Conservation (phyloP, 2,113 vertebrate genomes). For the Dascyllus trimaculatus region DNA sequence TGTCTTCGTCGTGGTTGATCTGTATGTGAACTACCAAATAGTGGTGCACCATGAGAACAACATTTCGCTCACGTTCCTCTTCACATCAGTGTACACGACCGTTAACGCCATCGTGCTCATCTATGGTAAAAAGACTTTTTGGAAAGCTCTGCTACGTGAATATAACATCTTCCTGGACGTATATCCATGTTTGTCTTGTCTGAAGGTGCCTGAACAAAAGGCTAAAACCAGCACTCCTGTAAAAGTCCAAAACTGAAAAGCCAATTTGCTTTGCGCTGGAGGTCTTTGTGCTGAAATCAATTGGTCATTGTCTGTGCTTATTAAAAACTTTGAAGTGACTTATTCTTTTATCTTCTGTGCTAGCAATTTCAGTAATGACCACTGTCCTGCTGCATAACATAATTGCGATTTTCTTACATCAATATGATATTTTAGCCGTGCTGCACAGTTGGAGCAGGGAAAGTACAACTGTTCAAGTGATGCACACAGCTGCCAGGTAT, state of each 20-base stretch:
- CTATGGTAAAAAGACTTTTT: constrained; percentile 82
- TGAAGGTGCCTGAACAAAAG: constrained; percentile 77
- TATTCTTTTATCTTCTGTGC: constrained; percentile 41
- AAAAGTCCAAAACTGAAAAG: constrained; percentile 56
- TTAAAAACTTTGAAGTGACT: constrained; percentile 34
- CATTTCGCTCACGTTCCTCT: constrained; percentile 68
- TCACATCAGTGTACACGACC: constrained; percentile 78
- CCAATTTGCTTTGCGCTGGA: constrained; percentile 9
- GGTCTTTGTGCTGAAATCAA: constrained; percentile 52
- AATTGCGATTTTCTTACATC: constrained; percentile 25
- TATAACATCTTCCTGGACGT: constrained; percentile 73
- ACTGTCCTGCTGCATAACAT: constrained; percentile 17
- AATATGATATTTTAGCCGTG: background rate
- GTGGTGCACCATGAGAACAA: constrained; percentile 58
- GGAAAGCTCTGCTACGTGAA: constrained; percentile 75
- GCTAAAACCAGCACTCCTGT: constrained; percentile 16
- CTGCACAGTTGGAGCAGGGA: background rate
- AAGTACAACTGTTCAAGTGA: background rate
- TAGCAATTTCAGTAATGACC: constrained; percentile 33
- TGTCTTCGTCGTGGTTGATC: constrained; percentile 76
- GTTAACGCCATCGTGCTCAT: constrained; percentile 75
- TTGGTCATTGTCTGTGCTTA: constrained; percentile 47
- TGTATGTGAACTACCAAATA: constrained; percentile 77
- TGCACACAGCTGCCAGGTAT: constrained; percentile 14
- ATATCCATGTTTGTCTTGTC: constrained; percentile 71